Base-by-base conservation (phyloP, 2,888 invertebrate genomes). In the Mellilla xanthometata region DNA sequence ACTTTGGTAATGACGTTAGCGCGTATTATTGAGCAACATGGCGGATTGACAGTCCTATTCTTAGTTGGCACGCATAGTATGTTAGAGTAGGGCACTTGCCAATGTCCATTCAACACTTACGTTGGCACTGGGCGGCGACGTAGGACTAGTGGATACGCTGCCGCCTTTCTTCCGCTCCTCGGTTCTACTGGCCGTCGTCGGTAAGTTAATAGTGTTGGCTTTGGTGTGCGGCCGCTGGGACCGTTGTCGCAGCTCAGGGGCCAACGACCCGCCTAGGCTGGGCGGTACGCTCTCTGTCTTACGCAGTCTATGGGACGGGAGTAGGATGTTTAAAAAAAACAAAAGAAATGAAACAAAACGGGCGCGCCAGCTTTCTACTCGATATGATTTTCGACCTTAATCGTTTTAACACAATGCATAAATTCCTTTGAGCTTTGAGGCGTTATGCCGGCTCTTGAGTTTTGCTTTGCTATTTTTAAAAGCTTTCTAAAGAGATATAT, bases 161-260 rank as follows among this genome's bases (percentile, higher is more conserved):
- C 63, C 57, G 41, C 68, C 60, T 53, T 78, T 81, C 65, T 77
- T 76, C 56, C 88, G 70, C 39, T 80, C 76, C 54, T 80, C 79
- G 52, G 62, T 63, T 33, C 79, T 71, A 24, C 60, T 64, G 39
- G 12, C 45, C 6, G 76, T 83, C 72, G 91, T 87, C 2, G 92
- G 92, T 53, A 92, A 85, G 70, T 91, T 92, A 68, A 92, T 92
- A 15, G 92, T 92, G 74, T 92, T 92, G 12, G 92, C 91, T 67
- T 90, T 89, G 26, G 80, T 73, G 74, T 89, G 89, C 11, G 88
- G 81, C 34, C 87, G 75, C 68, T 84, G 86, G 15, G 76, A 62
- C 42, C 87, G 80, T 38, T 68, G 65, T 22, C 84, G 76, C 42
- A 81, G 57, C 58, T 85, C 86, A 7, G 79, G 73, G 48, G 72